Evolutionary conservation across 2,888 invertebrate species (phyloP).

Genomic region (Rhyacophila evoluta): DNA sequence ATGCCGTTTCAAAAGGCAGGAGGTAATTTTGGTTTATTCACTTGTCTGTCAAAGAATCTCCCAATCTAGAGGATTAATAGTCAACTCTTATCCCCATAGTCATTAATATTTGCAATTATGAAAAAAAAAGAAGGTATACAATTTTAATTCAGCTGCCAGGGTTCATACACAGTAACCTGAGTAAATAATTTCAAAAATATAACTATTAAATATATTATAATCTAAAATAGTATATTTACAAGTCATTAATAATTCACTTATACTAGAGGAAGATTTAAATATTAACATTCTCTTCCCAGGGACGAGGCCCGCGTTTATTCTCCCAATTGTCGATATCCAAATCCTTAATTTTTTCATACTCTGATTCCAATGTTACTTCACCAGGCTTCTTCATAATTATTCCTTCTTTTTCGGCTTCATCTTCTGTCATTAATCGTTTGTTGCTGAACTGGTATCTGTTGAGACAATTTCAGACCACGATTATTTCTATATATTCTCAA

Average conservation of each 20-base stretch:
- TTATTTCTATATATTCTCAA: too few relatives aligned
- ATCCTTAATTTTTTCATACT: slow-evolving; percentile 79
- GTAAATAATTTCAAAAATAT: background rate
- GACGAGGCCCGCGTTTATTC: slow-evolving; percentile 85
- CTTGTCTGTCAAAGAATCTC: too few relatives aligned
- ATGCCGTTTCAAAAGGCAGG: too few relatives aligned
- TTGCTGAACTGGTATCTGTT: slow-evolving; percentile 73
- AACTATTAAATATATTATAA: background rate
- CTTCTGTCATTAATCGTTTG: slow-evolving; percentile 65
- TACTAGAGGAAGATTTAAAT: background rate
- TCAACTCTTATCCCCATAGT: too few relatives aligned
- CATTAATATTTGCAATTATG: too few relatives aligned
- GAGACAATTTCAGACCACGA: too few relatives aligned
- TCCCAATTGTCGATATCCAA: slow-evolving; percentile 87
- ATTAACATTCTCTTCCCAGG: slow-evolving; percentile 77
- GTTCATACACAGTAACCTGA: too few relatives aligned
- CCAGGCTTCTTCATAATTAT: slow-evolving; percentile 74
- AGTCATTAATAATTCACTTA: background rate
- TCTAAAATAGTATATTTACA: background rate
- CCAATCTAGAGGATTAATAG: too few relatives aligned
- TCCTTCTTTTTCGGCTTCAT: slow-evolving; percentile 77
- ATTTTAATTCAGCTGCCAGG: too few relatives aligned
- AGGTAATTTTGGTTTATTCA: too few relatives aligned
- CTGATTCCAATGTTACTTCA: slow-evolving; percentile 79
- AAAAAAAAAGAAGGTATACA: too few relatives aligned